Base-by-base conservation (phyloP, 2,888 invertebrate genomes). In the Perizoma flavofasciatum region DNA sequence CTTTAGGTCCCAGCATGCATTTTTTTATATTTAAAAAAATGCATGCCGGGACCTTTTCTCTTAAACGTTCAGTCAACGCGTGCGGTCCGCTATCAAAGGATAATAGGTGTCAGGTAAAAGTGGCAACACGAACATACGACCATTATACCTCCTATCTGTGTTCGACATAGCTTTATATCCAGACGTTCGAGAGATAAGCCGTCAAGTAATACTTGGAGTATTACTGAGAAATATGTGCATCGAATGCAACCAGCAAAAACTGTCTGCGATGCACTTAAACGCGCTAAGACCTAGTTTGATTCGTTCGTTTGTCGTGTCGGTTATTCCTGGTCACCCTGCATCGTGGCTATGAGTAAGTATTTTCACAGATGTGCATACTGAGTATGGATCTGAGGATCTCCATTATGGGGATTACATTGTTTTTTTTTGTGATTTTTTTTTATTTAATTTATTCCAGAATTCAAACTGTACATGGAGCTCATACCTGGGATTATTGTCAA, bases 41-140 rank as follows among this genome's bases (percentile, higher is more conserved):
- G 22, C 22, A 22, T 3, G 22, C 22, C 22, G 22, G 1, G 1
- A 22, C 22, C 22, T 22, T 22, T 22, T 3, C 22, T 22, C 22
- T 66, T 58, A 58, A 60, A 48, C 53, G 61, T 58, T 64, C 59
- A 55, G 44, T 53, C 59, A 51, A 62, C 64, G 66, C 67, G 65
- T 67, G 69, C 63, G 65, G 65, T 66, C 67, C 44, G 37, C 61
- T 58, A 58, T 67, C 64, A 63, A 61, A 55, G 47, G 49, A 53
- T 57, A 43, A 45, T 45, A 53, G 46, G 53, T 47, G 47, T 54
- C 54, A 37, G 65, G 64, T 69, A 64, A 58, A 58, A 50, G 43
- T 46, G 41, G 51, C 57, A 49, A 43, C 55, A 53, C 48, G 58
- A 40, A 54, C 35, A 5, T 11, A 48, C 6, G 47, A 9, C 34